These are phyloP conservation scores for Anguilla pacifica DNA, from an alignment of 2,797 vertebrate species.

Conservation along the genomic window DNA sequence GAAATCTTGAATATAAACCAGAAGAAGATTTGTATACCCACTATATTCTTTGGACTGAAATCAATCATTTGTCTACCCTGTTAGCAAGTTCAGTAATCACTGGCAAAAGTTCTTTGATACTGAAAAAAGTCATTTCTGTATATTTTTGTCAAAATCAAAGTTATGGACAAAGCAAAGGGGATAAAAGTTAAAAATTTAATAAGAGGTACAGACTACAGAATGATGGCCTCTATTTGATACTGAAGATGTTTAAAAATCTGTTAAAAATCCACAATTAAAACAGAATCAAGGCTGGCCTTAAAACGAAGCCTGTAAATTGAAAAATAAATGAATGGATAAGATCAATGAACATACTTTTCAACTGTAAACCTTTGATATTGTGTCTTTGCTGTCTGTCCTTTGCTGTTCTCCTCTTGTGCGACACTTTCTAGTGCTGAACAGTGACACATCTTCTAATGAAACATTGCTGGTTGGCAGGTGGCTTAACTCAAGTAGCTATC, in stretches of 20 bases:
- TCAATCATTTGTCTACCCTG: background rate
- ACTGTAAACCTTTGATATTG: background rate
- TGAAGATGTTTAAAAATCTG: background rate
- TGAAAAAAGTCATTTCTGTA: too few relatives aligned
- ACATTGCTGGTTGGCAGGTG: slow-evolving; percentile 10
- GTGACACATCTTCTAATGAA: background rate
- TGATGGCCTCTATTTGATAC: background rate
- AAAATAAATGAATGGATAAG: background rate
- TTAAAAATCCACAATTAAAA: background rate
- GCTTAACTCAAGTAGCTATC: slow-evolving; percentile 16
- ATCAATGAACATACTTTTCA: background rate
- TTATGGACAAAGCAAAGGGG: background rate
- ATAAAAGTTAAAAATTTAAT: background rate
- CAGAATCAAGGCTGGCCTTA: background rate
- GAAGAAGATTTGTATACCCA: background rate
- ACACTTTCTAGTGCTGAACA: background rate
- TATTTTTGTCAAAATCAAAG: background rate
- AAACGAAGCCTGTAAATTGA: background rate
- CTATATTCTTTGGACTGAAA: background rate
- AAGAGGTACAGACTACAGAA: background rate
- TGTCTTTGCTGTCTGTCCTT: background rate
- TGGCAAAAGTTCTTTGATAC: background rate
- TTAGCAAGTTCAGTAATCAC: background rate
- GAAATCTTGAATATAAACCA: background rate
- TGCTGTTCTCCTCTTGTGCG: background rate